Conservation (phyloP, 2,113 vertebrate species). For the Hippolais icterina region DNA sequence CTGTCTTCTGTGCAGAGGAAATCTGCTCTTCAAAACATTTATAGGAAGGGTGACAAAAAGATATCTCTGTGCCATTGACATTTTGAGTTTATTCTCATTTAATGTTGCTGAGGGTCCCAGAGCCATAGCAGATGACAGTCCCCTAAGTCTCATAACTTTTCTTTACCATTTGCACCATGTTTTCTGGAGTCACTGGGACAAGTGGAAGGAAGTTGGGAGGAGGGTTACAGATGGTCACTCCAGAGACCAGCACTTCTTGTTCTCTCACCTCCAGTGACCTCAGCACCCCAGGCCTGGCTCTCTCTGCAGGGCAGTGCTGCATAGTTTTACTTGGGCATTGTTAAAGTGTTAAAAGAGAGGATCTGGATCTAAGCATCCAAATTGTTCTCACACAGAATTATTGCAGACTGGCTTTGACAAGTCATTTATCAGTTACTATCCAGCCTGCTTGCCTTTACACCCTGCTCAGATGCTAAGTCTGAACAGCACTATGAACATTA, state of each 20-base stretch:
- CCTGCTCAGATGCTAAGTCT: neutral
- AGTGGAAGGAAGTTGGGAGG: neutral
- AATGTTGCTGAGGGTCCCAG: neutral
- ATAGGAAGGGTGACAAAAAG: neutral
- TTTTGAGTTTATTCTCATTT: neutral
- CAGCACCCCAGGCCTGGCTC: neutral
- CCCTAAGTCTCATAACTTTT: neutral
- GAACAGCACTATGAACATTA: neutral
- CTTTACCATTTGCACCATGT: rapidly evolving
- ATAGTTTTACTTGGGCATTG: neutral
- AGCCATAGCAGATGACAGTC: neutral
- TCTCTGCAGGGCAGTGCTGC: neutral
- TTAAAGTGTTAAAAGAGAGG: neutral
- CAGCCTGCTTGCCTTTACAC: neutral
- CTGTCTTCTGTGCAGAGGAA: neutral
- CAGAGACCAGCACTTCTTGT: neutral
- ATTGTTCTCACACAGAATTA: neutral
- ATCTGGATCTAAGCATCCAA: neutral
- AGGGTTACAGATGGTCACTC: rapidly evolving
- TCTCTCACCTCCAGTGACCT: neutral
- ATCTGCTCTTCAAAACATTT: neutral
- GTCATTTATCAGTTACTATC: neutral
- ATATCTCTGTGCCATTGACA: neutral
- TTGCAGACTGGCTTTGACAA: neutral
- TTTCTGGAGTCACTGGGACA: neutral